Evolutionary conservation across 2,888 invertebrate genomes (phyloP).

Genomic region (Harmothoe impar): DNA sequence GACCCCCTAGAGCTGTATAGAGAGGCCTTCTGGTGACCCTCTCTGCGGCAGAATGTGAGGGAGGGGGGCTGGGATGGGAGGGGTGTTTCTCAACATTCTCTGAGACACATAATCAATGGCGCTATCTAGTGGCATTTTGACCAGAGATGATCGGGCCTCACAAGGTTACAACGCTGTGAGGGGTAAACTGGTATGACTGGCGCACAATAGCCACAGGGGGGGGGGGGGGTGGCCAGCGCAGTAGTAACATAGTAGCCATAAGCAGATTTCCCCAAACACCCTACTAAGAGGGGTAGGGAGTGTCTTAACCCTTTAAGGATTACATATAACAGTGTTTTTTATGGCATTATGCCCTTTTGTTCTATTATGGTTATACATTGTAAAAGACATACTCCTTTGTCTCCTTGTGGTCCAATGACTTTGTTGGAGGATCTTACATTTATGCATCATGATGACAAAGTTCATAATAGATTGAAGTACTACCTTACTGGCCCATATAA

Average conservation of each 20-base stretch:
- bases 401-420: no score
- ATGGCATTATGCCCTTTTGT: no score
- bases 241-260: background rate
- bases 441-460: no score
- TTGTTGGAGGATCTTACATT: no score
- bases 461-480: no score
- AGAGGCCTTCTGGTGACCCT: no score
- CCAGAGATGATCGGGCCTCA: background rate
- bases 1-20: no score
- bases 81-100: background rate
- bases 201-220: background rate
- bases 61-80: background rate
- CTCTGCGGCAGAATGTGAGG: background rate
- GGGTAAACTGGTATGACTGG: background rate
- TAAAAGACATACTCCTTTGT: no score
- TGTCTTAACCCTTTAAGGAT: no score
- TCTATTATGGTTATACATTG: no score
- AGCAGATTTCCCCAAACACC: slow-evolving; percentile 2
- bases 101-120: slow-evolving; percentile 21
- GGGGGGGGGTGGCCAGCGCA: background rate
- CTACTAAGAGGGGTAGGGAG: background rate
- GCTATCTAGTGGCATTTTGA: slow-evolving; percentile 7
- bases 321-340: no score
- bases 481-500: no score
- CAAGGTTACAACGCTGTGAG: background rate